These are phyloP conservation scores for Phalacrocorax brasilianus DNA, from an alignment of 2,113 vertebrate genomes.

Conservation along the genomic window DNA sequence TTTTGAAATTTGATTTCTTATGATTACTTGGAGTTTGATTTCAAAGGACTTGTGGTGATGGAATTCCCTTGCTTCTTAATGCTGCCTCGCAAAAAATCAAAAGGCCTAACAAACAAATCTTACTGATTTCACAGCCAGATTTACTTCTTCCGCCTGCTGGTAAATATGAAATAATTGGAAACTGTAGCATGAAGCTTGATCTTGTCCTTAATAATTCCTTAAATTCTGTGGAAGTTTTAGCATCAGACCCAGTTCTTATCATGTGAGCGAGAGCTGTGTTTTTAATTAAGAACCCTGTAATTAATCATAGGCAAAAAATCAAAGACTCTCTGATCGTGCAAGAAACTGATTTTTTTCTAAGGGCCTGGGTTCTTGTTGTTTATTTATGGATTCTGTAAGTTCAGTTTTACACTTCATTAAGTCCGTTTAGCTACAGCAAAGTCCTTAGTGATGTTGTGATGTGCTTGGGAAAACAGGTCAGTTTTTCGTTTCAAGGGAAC, in stretches of 20 bases:
- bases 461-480: background rate
- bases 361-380: background rate
- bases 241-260: background rate
- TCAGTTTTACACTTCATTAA: background rate
- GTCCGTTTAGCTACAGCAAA: background rate
- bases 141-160: conserved; percentile 20
- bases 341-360: background rate
- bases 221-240: background rate
- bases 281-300: background rate
- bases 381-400: background rate
- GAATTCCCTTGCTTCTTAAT: conserved; percentile 70
- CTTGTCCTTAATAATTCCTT: conserved; percentile 18
- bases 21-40: conserved; percentile 58
- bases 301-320: background rate
- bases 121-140: conserved; percentile 31
- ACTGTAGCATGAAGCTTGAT: conserved; percentile 24
- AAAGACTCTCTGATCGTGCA: background rate
- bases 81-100: conserved; percentile 9
- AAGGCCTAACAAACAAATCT: conserved; percentile 25
- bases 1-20: conserved; percentile 60
- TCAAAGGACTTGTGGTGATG: conserved; percentile 65
- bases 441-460: background rate
- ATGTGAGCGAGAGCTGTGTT: background rate
- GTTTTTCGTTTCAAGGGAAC: background rate
- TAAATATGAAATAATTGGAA: conserved; percentile 36